phyloP scores from a whole-genome alignment of 2,113 vertebrate species.

The Acanthisitta chloris region DNA sequence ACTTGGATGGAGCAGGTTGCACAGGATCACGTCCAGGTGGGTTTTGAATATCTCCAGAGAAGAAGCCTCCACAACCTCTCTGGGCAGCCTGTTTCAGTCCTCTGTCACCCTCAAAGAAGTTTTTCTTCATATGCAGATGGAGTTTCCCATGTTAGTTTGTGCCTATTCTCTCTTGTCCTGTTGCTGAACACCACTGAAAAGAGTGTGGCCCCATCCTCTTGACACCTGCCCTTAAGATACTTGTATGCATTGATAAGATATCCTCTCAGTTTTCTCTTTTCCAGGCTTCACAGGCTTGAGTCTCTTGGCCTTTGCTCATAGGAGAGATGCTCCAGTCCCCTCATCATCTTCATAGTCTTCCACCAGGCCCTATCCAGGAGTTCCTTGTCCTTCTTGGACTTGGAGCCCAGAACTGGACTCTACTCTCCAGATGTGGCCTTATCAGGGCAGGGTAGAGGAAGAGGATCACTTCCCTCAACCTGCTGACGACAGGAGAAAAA shows the following conservation, averaged over 20 bases:
- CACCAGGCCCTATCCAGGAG: not conserved
- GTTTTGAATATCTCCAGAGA: not conserved
- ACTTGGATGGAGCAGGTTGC: not conserved
- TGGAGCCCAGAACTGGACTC: not conserved
- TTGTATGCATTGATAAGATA: not conserved
- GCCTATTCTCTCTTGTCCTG: not conserved
- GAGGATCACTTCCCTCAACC: not conserved
- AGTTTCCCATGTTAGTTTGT: not conserved
- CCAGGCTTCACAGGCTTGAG: not conserved
- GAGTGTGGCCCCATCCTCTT: not conserved
- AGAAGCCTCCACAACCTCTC: not conserved
- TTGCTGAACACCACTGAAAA: not conserved
- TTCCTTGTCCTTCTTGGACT: not conserved
- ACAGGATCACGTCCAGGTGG: not conserved
- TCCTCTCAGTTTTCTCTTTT: not conserved
- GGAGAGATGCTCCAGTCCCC: not conserved
- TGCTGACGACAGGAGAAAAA: not conserved
- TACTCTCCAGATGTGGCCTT: not conserved
- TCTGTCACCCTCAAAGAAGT: not conserved
- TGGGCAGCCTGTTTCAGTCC: not conserved
- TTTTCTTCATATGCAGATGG: not conserved
- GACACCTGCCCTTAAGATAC: not conserved
- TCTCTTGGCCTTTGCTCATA: not conserved
- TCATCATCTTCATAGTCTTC: not conserved
- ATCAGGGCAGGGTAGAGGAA: not conserved